Evolutionary conservation across 1,140 invertebrate genomes (phyloP).

Genomic region (Hycleus phaleratus): DNA sequence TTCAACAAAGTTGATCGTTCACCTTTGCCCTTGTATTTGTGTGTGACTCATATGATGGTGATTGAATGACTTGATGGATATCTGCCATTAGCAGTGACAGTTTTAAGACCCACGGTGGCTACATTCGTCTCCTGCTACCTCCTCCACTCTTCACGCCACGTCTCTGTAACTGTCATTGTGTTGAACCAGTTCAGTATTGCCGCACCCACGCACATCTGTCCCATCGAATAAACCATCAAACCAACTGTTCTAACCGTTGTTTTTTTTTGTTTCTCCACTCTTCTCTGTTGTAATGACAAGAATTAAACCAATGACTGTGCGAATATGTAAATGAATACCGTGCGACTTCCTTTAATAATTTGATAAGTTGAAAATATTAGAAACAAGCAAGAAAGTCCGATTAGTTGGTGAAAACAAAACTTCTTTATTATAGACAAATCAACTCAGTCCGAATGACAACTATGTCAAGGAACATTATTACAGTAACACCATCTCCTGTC

Average conservation of each 20-base stretch:
- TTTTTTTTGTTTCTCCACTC: no score
- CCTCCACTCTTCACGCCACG: no score
- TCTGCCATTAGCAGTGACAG: conserved; percentile 41
- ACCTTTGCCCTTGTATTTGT: conserved; percentile 11
- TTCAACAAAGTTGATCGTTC: conserved; percentile 11
- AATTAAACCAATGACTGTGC: no score
- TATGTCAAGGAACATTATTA: conserved; percentile 33
- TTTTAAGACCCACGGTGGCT: conserved; percentile 36
- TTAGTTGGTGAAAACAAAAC: conserved; percentile 27
- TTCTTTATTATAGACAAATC: conserved; percentile 29
- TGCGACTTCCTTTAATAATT: no score
- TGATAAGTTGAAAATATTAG: no score
- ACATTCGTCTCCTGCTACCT: conserved; percentile 8
- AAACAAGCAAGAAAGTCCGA: no score
- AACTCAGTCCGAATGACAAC: conserved; percentile 27
- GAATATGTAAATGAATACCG: no score
- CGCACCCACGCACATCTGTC: conserved; percentile 29
- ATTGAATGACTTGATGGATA: conserved; percentile 41
- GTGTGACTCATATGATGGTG: conserved; percentile 39
- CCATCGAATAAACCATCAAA: conserved; percentile 7
- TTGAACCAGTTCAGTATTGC: no score
- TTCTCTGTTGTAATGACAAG: no score
- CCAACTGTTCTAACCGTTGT: conserved; percentile 14
- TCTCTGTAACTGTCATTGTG: no score
- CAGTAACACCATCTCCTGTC: conserved; percentile 27